Base-by-base conservation (phyloP, 2,113 vertebrate species). In the Onychostruthus taczanowskii region DNA sequence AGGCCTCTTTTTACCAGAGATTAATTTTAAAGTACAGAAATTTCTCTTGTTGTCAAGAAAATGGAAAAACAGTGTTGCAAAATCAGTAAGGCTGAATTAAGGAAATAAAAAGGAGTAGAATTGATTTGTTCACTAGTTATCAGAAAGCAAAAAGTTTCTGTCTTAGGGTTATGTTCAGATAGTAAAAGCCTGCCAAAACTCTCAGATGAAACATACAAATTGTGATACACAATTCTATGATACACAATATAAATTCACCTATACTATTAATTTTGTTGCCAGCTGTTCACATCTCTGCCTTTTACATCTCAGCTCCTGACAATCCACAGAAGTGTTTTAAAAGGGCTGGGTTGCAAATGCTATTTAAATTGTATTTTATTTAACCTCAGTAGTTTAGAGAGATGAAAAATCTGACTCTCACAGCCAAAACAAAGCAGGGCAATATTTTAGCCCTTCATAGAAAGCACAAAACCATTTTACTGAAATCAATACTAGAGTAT, bases 401-500 rank as follows among this genome's bases (percentile, higher is more conserved):
- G 37, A 83, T 68, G 28, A 70, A 50, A 89, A 95, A 4, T 59
- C 74, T 47, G 58, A 82, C 31, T 83, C 50, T 76, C 24, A 44
- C 21, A 55, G 87, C 47, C 70, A 50, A 83, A 90, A 89, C 46
- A 93, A 95, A 91, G 46, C 50, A 62, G 28, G 8, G 11, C 28
- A 76, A 73, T 94, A 94, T 90, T 95, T 92, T 76, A 90, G 50
- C 21, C 33, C 46, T 76, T 85, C 84, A 80, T 50, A 87, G 78
- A 90, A 93, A 80, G 39, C 39, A 94, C 59, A 84, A 86, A 90
- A 80, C n/a, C 30, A 64, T 90, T 95, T 94, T 77, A 83, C 55
- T 95, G 74, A 94, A 93, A 96, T 95, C 90, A 92, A 72, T 96
- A 77, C 14, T 46, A 27, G 43, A 88, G 55, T 18, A 83, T 72